Evolutionary conservation across 1,140 invertebrate species (phyloP), one percentile per base, ranked within the genome.

Genomic region (Sitophilus oryzae): DNA sequence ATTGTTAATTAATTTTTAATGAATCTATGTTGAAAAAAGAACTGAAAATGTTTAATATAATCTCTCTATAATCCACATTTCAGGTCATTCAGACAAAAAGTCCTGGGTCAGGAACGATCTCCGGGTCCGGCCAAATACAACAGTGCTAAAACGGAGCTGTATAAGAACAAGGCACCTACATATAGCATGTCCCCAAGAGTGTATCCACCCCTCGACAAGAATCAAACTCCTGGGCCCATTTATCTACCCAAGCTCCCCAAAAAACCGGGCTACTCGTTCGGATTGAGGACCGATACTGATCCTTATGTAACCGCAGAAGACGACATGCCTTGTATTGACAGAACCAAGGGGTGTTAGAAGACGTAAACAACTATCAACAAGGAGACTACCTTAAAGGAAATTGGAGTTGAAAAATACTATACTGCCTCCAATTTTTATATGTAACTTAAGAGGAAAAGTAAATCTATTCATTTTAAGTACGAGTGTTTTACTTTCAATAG

Each of bases 91-190:
- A 49, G 58, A 42, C 53, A 60, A 16, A 45, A 56, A 40, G 1
- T 54, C 1, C 50, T 46, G 15, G 48, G 16, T 5, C 21, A 30
- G 46, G 56, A 61, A 43, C 23, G 42, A 11, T 80, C 79, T 0
- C 81, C 80, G 2, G 81, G 80, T 9, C 81, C 81, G 2, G 80
- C 79, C 0, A 74, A 76, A 1, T 82, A 82, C 52, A 65, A 60
- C 18, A 61, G 65, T 15, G 62, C 60, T 1, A 63, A 67, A 23
- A 56, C 71, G 3, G 65, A 63, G 23, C 43, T 61, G 6, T 68
- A 72, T 54, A 62, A 68, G 9, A 64, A 66, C 18, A 63, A 70
- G 18, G 48, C 50, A 8, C 73, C 73, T 6, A 66, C 66, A 3
- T 77, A 74, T 55, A 68, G 73, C 1, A 74, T 77, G 61, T 60